A percentile compares a stretch with the other conserved stretches of the same genome.
Evolutionary conservation across 2,797 vertebrate genomes (phyloP).

Genomic region (Amazonetta brasiliensis): DNA sequence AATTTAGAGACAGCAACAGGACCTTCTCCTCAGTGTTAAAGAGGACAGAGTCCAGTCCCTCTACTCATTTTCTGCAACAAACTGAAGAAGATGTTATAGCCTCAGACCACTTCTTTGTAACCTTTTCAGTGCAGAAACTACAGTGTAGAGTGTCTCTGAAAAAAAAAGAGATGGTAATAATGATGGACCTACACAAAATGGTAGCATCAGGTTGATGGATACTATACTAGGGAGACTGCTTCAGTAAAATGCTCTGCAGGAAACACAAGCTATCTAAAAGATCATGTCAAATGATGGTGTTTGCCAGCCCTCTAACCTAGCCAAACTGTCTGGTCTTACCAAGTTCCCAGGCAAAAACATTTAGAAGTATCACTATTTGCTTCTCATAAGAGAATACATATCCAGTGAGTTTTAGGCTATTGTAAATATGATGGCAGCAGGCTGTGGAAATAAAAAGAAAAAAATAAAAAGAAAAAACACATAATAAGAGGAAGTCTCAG

Average conservation of each 20-base stretch:
- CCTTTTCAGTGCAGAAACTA: too few relatives aligned
- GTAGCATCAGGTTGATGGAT: background rate
- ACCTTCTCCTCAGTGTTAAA: background rate
- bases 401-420: background rate
- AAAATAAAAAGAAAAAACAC: background rate
- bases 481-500: background rate
- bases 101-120: background rate
- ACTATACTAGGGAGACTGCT: background rate
- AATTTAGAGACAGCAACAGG: background rate
- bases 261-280: background rate
- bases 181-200: background rate
- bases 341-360: background rate
- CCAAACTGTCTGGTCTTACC: background rate
- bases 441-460: background rate
- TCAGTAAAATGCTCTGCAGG: background rate
- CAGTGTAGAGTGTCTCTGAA: background rate
- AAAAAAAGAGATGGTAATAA: background rate
- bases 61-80: background rate
- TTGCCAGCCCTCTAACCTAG: background rate
- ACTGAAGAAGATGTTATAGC: background rate
- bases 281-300: background rate
- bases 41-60: background rate
- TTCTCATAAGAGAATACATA: background rate
- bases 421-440: background rate
- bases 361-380: background rate